Base-by-base conservation (phyloP, 2,113 vertebrate genomes). In the Pungitius pungitius region DNA sequence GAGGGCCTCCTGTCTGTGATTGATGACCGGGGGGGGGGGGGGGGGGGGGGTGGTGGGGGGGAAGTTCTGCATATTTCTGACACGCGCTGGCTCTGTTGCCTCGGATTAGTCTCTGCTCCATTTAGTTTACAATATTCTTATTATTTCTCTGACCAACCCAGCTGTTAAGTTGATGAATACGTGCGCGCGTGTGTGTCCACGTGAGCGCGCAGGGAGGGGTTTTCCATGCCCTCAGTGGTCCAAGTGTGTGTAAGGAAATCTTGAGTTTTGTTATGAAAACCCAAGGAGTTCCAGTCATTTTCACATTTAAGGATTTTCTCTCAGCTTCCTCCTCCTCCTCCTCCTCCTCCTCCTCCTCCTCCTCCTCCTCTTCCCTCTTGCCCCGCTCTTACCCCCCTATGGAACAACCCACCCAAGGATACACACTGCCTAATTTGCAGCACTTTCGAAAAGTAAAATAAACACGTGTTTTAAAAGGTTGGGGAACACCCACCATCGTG, bases 191-290 rank as follows among this genome's bases (percentile, higher is more conserved):
- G 58, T 14, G 3, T 55, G 64, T 14, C 30, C n/a, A 17, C 24
- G 33, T 45, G 62, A 26, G 2, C 17, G 49, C 17, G 37, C 40
- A 69, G 70, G 83, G 84, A 77, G 75, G 88, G 84, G 0, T 75
- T 87, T 94, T 94, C 93, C 92, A 94, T 93, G 85, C 83, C 78
- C 86, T 92, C 85, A 91, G 90, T 78, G 88, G 85, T 87, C 83
- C 90, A 93, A 91, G 92, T 93, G 92, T 93, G 91, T 88, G 91
- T 91, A 91, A 93, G 88, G 81, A 93, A 93, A 92, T 89, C 89
- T 87, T 14, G 67, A 58, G 75, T 75, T 81, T 75, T 92, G 90
- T 92, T 93, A 93, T 89, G 74, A 91, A 88, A 92, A 87, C 87
- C 81, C 81, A 81, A 62, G 82, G 89, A 92, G 91, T 91, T 83